Conservation (phyloP, 2,888 invertebrate genomes). For the Nineta flava region DNA sequence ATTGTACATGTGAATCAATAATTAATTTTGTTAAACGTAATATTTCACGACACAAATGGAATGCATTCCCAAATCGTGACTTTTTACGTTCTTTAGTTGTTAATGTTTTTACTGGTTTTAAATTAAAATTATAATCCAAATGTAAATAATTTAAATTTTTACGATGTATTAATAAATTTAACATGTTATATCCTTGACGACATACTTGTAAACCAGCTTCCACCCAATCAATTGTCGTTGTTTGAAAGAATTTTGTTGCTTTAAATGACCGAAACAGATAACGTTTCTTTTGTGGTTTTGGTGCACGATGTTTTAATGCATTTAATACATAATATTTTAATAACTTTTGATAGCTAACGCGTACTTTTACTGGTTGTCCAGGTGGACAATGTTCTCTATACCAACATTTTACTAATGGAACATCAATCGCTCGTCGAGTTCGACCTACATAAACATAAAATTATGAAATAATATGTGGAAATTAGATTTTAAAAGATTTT, state of each 20-base stretch:
- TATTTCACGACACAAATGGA: conserved; percentile 98
- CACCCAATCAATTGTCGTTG: conserved; percentile 98
- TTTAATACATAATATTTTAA: conserved; percentile 97
- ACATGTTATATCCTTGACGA: conserved; percentile 98
- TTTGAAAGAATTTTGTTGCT: conserved; percentile 99
- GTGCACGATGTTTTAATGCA: conserved; percentile 90
- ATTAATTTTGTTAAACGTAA: conserved; percentile 95
- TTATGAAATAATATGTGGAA: conserved; percentile 1
- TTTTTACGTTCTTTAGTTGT: conserved; percentile 99
- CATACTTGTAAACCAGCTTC: conserved; percentile 98
- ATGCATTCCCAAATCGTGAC: conserved; percentile 93
- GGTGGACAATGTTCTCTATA: conserved; percentile 89
- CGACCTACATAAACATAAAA: conserved; percentile 40
- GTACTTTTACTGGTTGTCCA: conserved; percentile 94
- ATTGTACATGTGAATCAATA: conserved; percentile 98
- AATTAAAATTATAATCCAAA: conserved; percentile 98
- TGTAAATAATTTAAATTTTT: conserved; percentile 99
- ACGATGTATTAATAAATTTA: conserved; percentile 94
- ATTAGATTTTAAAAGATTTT: not conserved
- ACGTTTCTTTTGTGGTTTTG: conserved; percentile 97
- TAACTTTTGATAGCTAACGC: conserved; percentile 97
- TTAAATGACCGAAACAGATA: conserved; percentile 98
- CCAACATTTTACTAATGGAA: conserved; percentile 96
- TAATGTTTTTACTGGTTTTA: conserved; percentile 97
- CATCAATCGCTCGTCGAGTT: conserved; percentile 85